A percentile compares a stretch with the other conserved stretches of the same genome.
Conservation (phyloP, 2,888 invertebrate species). For the Drosophila gaucha region DNA sequence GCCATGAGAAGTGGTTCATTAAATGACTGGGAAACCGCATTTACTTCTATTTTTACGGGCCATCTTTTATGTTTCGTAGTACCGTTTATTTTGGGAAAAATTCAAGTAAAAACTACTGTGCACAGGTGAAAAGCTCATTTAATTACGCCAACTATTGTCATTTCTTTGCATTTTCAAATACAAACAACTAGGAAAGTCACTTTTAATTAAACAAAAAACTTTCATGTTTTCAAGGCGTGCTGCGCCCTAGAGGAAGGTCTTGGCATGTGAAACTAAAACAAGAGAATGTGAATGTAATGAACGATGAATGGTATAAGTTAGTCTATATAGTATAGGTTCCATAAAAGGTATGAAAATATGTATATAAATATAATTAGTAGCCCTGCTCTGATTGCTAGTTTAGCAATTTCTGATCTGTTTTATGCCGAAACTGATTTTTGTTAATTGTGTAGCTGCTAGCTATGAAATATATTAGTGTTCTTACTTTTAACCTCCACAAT, state of each 20-base stretch:
- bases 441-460: too few relatives aligned
- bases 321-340: not conserved
- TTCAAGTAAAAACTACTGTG: too few relatives aligned
- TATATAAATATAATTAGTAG: not conserved
- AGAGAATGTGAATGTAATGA: not conserved
- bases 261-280: not conserved
- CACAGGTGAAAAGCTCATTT: slow-evolving; percentile 32
- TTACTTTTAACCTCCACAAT: too few relatives aligned
- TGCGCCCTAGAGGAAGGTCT: not conserved
- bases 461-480: too few relatives aligned
- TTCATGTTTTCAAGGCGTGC: slow-evolving; percentile 7
- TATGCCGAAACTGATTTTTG: too few relatives aligned
- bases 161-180: slow-evolving; percentile 15
- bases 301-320: not conserved
- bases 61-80: slow-evolving; percentile 24
- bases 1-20: slow-evolving; percentile 17
- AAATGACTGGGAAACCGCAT: slow-evolving; percentile 29
- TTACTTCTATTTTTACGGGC: slow-evolving; percentile 25
- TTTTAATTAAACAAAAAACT: slow-evolving; percentile 21
- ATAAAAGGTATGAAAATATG: not conserved
- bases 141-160: slow-evolving; percentile 25
- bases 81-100: slow-evolving; percentile 21
- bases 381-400: too few relatives aligned
- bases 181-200: slow-evolving; percentile 19
- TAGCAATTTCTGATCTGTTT: too few relatives aligned